Evolutionary conservation across 1,140 invertebrate species (phyloP).

Genomic region (Drosophila tropicalis): DNA sequence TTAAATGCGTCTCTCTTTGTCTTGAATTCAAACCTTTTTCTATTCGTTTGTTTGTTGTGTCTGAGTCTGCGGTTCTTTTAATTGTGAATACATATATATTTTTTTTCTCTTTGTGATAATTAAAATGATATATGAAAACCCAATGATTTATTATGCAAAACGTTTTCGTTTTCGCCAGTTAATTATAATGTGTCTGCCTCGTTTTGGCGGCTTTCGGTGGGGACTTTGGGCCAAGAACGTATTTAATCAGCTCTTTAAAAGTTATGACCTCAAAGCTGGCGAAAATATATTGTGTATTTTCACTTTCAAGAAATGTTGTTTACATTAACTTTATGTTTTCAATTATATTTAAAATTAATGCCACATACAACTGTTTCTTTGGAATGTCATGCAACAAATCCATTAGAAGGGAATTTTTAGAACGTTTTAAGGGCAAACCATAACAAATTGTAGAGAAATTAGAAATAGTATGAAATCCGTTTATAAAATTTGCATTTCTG

Average conservation of each 20-base stretch:
- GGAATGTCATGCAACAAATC: slow-evolving; percentile 30
- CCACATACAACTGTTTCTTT: slow-evolving; percentile 26
- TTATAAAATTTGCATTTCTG: slow-evolving; percentile 4
- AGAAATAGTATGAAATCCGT: neutral
- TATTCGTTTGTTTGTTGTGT: slow-evolving; percentile 10
- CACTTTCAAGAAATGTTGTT: slow-evolving; percentile 43
- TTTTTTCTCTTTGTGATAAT: slow-evolving; percentile 32
- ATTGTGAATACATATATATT: neutral
- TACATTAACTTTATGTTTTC: slow-evolving; percentile 49
- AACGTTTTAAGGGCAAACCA: neutral
- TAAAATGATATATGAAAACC: slow-evolving; percentile 59
- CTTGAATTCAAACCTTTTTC: slow-evolving; percentile 10
- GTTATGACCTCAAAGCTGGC: neutral
- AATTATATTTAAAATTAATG: slow-evolving; percentile 18
- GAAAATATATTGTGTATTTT: slow-evolving; percentile 14
- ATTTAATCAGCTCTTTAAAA: slow-evolving; percentile 21
- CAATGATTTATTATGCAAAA: slow-evolving; percentile 64
- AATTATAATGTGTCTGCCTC: slow-evolving; percentile 35
- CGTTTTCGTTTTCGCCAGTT: slow-evolving; percentile 39
- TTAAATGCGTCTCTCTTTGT: slow-evolving; percentile 4
- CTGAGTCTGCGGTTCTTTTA: slow-evolving; percentile 27
- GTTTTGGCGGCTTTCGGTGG: slow-evolving; percentile 3
- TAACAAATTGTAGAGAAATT: slow-evolving; percentile 21
- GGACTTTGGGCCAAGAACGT: slow-evolving; percentile 49
- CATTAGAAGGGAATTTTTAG: neutral